phyloP scores from a whole-genome alignment of 2,797 vertebrate species.

The Pseudomugil gertrudae region DNA sequence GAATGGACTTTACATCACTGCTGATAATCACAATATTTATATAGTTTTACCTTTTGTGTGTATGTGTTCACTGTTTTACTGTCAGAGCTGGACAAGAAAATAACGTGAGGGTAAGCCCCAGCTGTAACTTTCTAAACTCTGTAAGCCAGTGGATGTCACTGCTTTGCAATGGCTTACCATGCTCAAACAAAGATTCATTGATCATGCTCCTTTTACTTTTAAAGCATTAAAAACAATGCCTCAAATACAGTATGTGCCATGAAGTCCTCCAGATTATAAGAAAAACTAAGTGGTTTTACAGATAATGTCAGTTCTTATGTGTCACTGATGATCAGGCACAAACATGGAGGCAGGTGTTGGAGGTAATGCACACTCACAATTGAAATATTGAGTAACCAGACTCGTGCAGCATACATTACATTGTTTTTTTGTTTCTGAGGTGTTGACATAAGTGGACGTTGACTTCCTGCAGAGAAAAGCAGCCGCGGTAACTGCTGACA shows the following conservation, averaged over 20 bases:
- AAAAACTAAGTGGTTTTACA: background rate
- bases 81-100: slow-evolving; percentile 12
- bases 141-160: slow-evolving; percentile 46
- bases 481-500: background rate
- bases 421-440: slow-evolving; percentile 10
- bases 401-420: slow-evolving; percentile 37
- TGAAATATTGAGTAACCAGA: slow-evolving; percentile 5
- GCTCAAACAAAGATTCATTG: slow-evolving; percentile 38
- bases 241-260: slow-evolving; percentile 15
- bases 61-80: background rate
- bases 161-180: slow-evolving; percentile 53
- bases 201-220: too few relatives aligned
- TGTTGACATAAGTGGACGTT: background rate
- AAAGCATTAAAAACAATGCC: slow-evolving; percentile 4
- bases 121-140: slow-evolving; percentile 14
- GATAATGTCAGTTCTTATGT: background rate
- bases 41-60: slow-evolving; percentile 17
- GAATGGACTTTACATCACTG: slow-evolving; percentile 1
- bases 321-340: background rate
- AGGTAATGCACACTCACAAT: background rate
- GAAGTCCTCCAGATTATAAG: background rate
- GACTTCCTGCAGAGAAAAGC: too few relatives aligned
- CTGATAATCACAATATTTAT: background rate
- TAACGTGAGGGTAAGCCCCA: slow-evolving; percentile 5
- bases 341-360: background rate